phyloP scores from a whole-genome alignment of 2,888 invertebrate species.

The Pseudococcus jackbeardsleyi region DNA sequence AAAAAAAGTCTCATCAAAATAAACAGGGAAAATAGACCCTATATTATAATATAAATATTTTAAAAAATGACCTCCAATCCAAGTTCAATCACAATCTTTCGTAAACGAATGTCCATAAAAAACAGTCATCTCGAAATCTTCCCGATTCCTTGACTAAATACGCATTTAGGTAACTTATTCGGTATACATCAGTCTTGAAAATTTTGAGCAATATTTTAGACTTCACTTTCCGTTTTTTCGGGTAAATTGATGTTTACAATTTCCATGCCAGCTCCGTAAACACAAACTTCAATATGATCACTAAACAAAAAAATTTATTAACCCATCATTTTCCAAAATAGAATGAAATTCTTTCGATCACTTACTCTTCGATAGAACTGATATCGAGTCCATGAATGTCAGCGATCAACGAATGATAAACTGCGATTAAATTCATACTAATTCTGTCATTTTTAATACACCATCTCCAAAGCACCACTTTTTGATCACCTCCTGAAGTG shows the following conservation, averaged over 20 bases:
- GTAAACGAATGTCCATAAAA: too few relatives aligned
- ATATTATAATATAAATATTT: too few relatives aligned
- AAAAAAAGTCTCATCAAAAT: neutral
- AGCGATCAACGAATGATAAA: constrained; percentile 75
- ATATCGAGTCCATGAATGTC: constrained; percentile 77
- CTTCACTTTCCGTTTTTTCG: neutral
- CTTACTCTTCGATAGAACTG: constrained; percentile 69
- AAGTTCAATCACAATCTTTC: too few relatives aligned
- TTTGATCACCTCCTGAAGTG: constrained; percentile 77
- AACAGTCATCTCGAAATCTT: neutral
- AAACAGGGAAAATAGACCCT: neutral
- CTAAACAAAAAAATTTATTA: constrained; percentile 61
- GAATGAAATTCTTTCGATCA: neutral
- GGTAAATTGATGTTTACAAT: constrained; percentile 67
- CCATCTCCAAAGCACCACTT: constrained; percentile 74
- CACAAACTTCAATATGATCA: constrained; percentile 69
- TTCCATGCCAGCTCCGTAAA: constrained; percentile 75
- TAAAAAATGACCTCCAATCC: too few relatives aligned
- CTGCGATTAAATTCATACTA: constrained; percentile 71
- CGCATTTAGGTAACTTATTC: neutral
- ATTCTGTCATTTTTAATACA: constrained; percentile 67
- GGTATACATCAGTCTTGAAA: constrained; percentile 67
- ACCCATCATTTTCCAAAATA: too few relatives aligned
- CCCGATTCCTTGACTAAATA: neutral
- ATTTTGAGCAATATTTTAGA: neutral